Base-by-base conservation (phyloP, 2,888 invertebrate genomes). In the Argynnis bischoffii region DNA sequence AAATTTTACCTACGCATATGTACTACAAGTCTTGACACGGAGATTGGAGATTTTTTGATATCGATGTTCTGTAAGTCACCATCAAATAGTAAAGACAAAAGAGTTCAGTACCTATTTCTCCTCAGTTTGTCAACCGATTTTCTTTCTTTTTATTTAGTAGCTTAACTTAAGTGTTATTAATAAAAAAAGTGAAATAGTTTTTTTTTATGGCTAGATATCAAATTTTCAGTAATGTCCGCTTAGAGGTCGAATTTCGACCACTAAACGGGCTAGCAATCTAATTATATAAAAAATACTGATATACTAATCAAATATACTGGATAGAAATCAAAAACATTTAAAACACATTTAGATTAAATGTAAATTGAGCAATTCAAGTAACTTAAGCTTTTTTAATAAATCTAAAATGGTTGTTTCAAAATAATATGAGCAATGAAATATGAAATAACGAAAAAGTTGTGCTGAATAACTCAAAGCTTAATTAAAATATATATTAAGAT, bases 241-340 rank as follows among this genome's bases (percentile, higher is more conserved):
- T 3, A 3, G 21, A 3, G 21, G 21, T 21, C 21, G 21, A 21
- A 21, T n/a, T n/a, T n/a, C n/a, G n/a, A n/a, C n/a, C n/a, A n/a
- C n/a, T 21, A 21, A 21, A 21, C 0, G 21, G 3, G 3, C 2
- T 21, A 21, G 3, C 3, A 21, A 21, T 21, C 4, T 21, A 3
- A 21, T 21, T 21, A 21, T 21, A 21, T 26, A 26, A 26, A 26
- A 26, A 26, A 4, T 26, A 26, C 26, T 26, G 26, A 26, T 3
- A 26, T 5, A 26, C 46, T 48, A 16, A 3, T 48, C 26, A 48
- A 0, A 48, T 59, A 31, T 59, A 59, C 48, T 26, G n/a, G 16
- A 59, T 59, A 48, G 35, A 41, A 41, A 59, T 59, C 59, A 59
- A 59, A 59, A 59, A 59, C 59, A 59, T 59, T 26, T 48, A n/a